phyloP scores from a whole-genome alignment of 2,113 vertebrate genomes.

The Prionailurus viverrinus region DNA sequence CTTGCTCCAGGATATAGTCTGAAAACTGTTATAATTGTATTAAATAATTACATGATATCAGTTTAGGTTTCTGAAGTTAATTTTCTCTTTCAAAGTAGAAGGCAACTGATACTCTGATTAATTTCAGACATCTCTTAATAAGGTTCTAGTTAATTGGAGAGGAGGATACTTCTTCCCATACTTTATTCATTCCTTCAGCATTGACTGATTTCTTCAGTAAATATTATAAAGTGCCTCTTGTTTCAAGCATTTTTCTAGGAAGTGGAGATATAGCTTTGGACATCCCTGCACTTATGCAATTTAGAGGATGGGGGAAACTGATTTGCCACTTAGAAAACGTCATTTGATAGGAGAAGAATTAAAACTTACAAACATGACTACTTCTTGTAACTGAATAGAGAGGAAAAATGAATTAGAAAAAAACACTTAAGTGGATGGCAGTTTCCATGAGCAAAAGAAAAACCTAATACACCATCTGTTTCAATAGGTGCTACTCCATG shows the following conservation, averaged over 20 bases:
- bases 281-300: not conserved
- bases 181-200: not conserved
- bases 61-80: not conserved
- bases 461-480: not conserved
- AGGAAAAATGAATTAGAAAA: conserved; percentile 18
- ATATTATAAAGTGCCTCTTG: conserved; percentile 27
- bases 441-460: not conserved
- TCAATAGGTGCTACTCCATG: not conserved
- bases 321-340: not conserved
- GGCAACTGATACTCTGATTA: conserved; percentile 2
- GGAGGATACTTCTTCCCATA: not conserved
- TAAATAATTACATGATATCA: conserved; percentile 27
- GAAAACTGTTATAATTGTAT: not conserved
- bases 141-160: not conserved
- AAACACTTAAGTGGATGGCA: not conserved
- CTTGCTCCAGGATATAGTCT: not conserved
- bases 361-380: conserved; percentile 23
- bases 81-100: conserved; percentile 48
- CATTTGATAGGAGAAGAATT: conserved; percentile 27
- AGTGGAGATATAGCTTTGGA: not conserved
- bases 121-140: conserved; percentile 26
- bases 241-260: not conserved
- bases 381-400: not conserved
- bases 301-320: not conserved
- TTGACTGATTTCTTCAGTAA: not conserved